These are phyloP conservation scores for Phylloscopus collybita DNA, from an alignment of 2,797 vertebrate genomes.

Conservation along the genomic window DNA sequence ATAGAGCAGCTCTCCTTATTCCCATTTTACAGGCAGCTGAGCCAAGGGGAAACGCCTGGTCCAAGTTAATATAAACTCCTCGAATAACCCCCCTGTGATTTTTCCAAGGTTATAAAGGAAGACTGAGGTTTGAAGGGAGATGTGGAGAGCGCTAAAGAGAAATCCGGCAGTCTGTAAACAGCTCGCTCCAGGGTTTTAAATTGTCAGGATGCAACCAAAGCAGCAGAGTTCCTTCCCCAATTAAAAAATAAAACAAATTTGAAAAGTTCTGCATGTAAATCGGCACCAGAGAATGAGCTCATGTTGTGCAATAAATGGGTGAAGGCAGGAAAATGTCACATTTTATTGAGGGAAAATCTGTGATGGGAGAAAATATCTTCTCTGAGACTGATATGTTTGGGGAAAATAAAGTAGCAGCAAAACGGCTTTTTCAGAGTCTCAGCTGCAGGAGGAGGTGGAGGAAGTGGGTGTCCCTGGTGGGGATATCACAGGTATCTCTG, in stretches of 20 bases:
- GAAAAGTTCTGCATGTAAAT: neutral
- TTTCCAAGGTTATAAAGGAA: conserved; percentile 29
- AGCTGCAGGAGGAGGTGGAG: neutral
- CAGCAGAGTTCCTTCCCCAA: neutral
- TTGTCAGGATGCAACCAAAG: neutral
- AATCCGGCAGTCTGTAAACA: neutral
- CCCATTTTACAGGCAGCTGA: conserved; percentile 15
- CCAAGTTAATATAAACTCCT: conserved; percentile 2
- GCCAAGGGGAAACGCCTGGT: neutral
- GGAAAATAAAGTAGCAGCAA: neutral
- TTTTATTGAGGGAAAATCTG: conserved; percentile 28
- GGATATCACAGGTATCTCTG: neutral
- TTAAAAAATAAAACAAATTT: neutral
- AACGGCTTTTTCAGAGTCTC: neutral
- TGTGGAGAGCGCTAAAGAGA: neutral
- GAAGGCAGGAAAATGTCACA: conserved; percentile 43
- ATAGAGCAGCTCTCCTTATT: neutral
- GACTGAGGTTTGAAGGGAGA: neutral
- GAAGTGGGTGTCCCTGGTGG: neutral
- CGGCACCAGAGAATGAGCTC: neutral
- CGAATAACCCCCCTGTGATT: neutral
- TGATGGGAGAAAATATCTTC: neutral
- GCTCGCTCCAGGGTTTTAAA: neutral
- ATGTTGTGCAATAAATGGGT: neutral
- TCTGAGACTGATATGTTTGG: neutral